Evolutionary conservation across 2,797 vertebrate genomes (phyloP), one percentile per base, ranked within the genome.

Genomic region (Cyclura pinguis): DNA sequence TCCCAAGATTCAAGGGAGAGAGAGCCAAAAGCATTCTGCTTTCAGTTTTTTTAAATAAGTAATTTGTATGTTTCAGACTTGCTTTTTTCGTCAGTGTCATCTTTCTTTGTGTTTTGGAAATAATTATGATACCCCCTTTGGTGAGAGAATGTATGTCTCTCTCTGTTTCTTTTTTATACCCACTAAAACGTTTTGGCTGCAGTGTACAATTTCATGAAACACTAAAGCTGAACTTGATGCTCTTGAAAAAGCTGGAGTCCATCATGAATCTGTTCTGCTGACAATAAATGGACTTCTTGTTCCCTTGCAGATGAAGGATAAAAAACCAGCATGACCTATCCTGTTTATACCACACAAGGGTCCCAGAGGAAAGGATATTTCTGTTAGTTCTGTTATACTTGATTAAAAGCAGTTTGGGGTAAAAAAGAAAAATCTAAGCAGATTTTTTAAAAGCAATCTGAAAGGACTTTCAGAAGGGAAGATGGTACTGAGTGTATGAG

Each of bases 401-500:
- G 76, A 91, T 89, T 84, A 92, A 90, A 92, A 90, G 59, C 76
- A 77, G 84, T 57, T 82, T 1, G 29, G 29, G 9, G 9, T 24
- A 87, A 78, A 55, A 62, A 6, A 6, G 32, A 38, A 62, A 2
- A 88, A 47, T 38, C 57, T 32, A 42, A 89, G 64, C 84, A 69
- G 78, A 35, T 82, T 1, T 24, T 42, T 0, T 89, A 78, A 38
- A 32, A 50, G 64, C 69, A 50, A 32, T 52, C 42, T 27, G 52
- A 93, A 89, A 88, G 86, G 85, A 4, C 87, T 93, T 91, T 88
- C 73, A 93, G 85, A 86, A 14, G 92, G 93, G 81, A 89, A 81
- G 78, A 91, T 93, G 87, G 84, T 52, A 35, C 20, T 92, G 92
- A 92, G 2, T 83, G 64, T 90, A 57, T 80, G 42, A 47, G 50